These are phyloP conservation scores for Enteromius viviparus DNA, from an alignment of 2,797 vertebrate genomes.

Conservation along the genomic window DNA sequence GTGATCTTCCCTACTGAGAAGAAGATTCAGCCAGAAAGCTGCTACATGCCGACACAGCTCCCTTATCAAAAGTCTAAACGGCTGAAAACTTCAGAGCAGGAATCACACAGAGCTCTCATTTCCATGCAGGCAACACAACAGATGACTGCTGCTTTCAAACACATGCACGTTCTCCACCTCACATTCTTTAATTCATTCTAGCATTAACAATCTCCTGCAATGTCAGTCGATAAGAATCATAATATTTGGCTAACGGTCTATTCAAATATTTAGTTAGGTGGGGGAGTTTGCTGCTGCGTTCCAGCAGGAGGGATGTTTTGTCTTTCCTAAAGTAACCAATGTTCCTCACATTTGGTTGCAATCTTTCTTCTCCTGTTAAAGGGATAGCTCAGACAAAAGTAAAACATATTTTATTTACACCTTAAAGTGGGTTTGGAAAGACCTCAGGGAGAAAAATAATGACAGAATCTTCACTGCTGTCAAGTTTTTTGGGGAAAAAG, in stretches of 20 bases:
- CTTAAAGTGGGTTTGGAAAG: neutral
- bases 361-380: neutral
- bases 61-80: constrained; percentile 50
- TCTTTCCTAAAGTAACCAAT: neutral
- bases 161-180: constrained; percentile 3
- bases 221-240: constrained; percentile 8
- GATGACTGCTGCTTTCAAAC: constrained; percentile 45
- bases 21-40: constrained; percentile 71
- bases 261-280: constrained; percentile 4
- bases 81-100: constrained; percentile 36
- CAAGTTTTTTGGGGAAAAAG: neutral
- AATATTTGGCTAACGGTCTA: constrained; percentile 15
- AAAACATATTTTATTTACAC: neutral
- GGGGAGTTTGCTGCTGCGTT: neutral
- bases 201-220: constrained; percentile 20
- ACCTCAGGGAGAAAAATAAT: neutral
- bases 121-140: constrained; percentile 31
- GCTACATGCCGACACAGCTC: constrained; percentile 42
- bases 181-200: constrained; percentile 6
- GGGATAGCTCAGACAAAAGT: neutral
- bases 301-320: constrained; percentile 24
- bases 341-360: neutral
- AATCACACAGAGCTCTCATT: constrained; percentile 29
- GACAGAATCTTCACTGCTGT: neutral
- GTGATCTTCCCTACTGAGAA: constrained; percentile 67